A percentile compares a stretch with the other conserved stretches of the same genome.
Evolutionary conservation across 2,113 vertebrate genomes (phyloP).

Genomic region (Alectura lathami): DNA sequence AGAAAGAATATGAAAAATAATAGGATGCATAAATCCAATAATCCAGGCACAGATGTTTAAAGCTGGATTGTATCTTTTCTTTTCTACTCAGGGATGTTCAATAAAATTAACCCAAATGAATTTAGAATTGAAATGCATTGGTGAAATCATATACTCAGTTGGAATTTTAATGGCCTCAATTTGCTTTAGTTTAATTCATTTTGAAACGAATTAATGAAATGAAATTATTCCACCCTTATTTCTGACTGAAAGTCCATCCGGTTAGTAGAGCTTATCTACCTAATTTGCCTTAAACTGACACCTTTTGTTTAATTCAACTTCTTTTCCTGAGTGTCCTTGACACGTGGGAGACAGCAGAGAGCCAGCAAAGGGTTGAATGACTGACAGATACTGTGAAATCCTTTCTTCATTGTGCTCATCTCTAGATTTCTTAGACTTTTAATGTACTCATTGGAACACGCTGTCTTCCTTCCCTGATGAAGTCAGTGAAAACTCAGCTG

Average conservation of each 20-base stretch:
- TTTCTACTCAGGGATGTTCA: neutral
- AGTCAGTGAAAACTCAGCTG: slow-evolving; percentile 3
- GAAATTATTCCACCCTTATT: neutral
- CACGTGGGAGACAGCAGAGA: neutral
- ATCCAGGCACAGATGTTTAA: neutral
- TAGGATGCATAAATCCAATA: neutral
- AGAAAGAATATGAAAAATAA: neutral
- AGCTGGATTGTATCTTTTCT: neutral
- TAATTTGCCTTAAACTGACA: slow-evolving; percentile 8
- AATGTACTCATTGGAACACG: neutral
- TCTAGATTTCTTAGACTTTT: neutral
- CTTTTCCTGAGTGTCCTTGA: neutral
- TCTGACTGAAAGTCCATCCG: neutral
- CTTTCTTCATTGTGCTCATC: neutral
- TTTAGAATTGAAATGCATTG: slow-evolving; percentile 10
- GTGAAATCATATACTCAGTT: neutral
- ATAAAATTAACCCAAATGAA: slow-evolving; percentile 36
- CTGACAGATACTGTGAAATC: neutral
- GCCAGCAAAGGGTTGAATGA: neutral
- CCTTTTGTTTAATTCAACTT: slow-evolving; percentile 15
- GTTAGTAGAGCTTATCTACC: neutral
- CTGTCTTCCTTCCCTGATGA: neutral
- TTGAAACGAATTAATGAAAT: neutral
- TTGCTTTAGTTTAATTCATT: slow-evolving; percentile 10
- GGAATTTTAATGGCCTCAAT: slow-evolving; percentile 29